Conservation (phyloP, 92 coral and sea anemone genomes). For the Epizoanthus fatuus region DNA sequence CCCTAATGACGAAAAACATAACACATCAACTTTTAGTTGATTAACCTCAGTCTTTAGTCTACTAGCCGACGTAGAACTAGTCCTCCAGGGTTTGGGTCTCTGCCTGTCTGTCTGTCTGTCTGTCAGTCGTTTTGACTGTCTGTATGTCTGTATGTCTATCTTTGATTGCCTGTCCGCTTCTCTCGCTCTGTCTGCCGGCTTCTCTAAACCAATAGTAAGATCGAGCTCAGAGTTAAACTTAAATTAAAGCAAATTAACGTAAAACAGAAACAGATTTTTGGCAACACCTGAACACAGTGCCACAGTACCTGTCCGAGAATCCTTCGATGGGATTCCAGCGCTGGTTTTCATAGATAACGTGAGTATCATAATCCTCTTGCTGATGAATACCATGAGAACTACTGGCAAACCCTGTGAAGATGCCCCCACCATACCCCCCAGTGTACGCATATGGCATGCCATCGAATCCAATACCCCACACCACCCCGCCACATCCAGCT, state of each 20-base stretch:
- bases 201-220: too few relatives aligned
- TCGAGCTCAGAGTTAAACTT: too few relatives aligned
- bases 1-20: too few relatives aligned
- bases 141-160: too few relatives aligned
- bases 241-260: neutral
- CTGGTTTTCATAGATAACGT: slow-evolving; percentile 93
- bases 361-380: slow-evolving; percentile 87
- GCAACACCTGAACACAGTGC: neutral
- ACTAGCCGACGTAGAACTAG: too few relatives aligned
- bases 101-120: too few relatives aligned
- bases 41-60: too few relatives aligned
- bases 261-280: neutral
- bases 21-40: too few relatives aligned
- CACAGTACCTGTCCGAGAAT: slow-evolving; percentile 87
- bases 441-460: slow-evolving; percentile 91
- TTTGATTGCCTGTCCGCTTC: too few relatives aligned
- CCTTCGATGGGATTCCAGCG: slow-evolving; percentile 97
- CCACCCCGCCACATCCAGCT: slow-evolving; percentile 89
- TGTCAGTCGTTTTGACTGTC: too few relatives aligned
- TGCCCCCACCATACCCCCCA: slow-evolving; percentile 98
- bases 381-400: slow-evolving; percentile 82
- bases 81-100: too few relatives aligned
- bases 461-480: slow-evolving; percentile 96
- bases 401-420: slow-evolving; percentile 81
- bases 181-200: too few relatives aligned